phyloP scores from a whole-genome alignment of 1,140 invertebrate species.

The Dreissena rostriformis region DNA sequence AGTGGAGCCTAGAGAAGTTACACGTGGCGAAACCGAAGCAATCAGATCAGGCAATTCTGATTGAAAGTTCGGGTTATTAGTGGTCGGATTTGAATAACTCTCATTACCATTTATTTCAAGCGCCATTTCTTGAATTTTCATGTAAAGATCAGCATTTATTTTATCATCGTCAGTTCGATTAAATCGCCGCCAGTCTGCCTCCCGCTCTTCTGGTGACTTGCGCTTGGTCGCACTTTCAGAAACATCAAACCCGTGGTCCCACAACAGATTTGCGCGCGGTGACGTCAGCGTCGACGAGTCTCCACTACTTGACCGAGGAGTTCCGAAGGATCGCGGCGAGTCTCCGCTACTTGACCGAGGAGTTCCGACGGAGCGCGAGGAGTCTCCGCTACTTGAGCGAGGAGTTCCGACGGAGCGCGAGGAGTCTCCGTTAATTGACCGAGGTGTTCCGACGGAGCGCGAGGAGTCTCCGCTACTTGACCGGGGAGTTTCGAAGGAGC shows the following conservation, averaged over 20 bases:
- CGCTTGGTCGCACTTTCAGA: not conserved
- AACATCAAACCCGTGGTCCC: constrained; percentile 48
- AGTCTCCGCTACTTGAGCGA: constrained; percentile 32
- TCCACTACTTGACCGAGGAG: constrained; percentile 31
- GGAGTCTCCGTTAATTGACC: constrained; percentile 25
- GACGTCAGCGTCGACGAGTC: constrained; percentile 31
- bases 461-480: too few species aligned
- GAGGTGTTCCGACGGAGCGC: constrained; percentile 34
- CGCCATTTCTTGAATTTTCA: not conserved
- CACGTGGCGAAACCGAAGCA: constrained; percentile 3
- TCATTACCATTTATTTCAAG: too few species aligned
- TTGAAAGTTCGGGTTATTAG: too few species aligned
- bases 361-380: constrained; percentile 11
- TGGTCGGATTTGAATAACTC: too few species aligned
- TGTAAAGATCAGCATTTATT: constrained; percentile 36
- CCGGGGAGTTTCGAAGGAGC: too few species aligned
- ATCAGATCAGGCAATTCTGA: constrained; percentile 31
- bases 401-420: constrained; percentile 19
- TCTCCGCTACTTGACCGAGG: constrained; percentile 41
- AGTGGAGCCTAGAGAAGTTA: not conserved
- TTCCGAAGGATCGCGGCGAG: constrained; percentile 1
- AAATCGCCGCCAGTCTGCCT: constrained; percentile 35
- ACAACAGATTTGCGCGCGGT: constrained; percentile 33
- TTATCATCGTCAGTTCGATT: constrained; percentile 54
- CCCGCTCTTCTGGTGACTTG: constrained; percentile 22